These are phyloP conservation scores for Melanotaenia trifasciata DNA, from an alignment of 2,797 vertebrate genomes.

Conservation along the genomic window DNA sequence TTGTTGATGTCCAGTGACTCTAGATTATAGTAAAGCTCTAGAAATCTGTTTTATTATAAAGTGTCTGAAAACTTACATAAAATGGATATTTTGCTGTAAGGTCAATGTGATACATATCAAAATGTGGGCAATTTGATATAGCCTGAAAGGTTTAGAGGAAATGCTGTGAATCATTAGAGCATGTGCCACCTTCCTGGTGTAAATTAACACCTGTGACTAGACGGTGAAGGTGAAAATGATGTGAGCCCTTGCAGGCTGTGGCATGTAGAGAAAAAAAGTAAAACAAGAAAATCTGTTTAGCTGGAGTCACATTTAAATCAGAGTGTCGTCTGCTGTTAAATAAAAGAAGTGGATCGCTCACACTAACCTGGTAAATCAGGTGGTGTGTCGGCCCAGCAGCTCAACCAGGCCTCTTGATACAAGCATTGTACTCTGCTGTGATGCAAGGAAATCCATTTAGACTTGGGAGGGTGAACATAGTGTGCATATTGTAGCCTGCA, in stretches of 20 bases:
- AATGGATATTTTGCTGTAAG: neutral
- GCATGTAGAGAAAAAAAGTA: constrained; percentile 11
- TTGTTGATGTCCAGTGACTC: neutral
- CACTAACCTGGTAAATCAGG: constrained; percentile 20
- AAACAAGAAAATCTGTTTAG: constrained; percentile 2
- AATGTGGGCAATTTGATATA: neutral
- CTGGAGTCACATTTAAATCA: constrained; percentile 24
- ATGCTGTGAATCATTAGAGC: constrained; percentile 45
- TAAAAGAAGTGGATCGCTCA: constrained; percentile 14
- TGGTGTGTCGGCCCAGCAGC: constrained; percentile 23
- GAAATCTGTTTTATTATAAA: neutral
- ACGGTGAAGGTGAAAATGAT: constrained; percentile 34
- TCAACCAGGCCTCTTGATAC: constrained; percentile 16
- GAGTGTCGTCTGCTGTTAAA: constrained; percentile 38
- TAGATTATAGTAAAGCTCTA: too few species aligned
- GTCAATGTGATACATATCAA: neutral
- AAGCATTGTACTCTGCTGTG: constrained; percentile 28
- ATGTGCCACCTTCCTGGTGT: constrained; percentile 28
- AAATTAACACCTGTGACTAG: constrained; percentile 43
- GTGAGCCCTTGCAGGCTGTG: neutral
- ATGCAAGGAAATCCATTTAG: constrained; percentile 57
- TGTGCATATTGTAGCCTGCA: constrained; percentile 20
- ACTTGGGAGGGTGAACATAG: constrained; percentile 29
- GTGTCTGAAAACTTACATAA: neutral
- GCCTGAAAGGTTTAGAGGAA: constrained; percentile 23